Evolutionary conservation across 2,797 vertebrate species (phyloP), one percentile per base, ranked within the genome.

Genomic region (Sus cebifrons): DNA sequence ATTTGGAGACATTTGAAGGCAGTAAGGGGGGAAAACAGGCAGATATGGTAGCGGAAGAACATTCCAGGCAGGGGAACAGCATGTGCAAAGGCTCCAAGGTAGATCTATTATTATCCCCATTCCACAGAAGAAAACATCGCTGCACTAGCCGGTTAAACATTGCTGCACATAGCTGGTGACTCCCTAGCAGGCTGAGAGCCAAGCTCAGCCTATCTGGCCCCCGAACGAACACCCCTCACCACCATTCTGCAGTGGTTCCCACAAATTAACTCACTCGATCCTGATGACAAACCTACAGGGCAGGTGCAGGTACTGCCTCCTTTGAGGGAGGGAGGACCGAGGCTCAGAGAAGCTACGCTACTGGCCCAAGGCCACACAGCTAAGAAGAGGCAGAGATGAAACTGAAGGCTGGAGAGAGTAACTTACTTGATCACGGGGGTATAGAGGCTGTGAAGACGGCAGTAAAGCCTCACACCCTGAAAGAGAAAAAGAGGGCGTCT

Each of bases 371-470:
- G 78, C 36, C 70, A 52, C n/a, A 29, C n/a, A 73, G 73, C 49
- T 27, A 7, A 58, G 64, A 75, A 54, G 40, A 90, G 17, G 18
- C 36, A 32, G 68, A 32, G 6, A 15, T 29, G 56, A 29, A n/a
- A 16, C 2, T 14, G 23, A 18, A 6, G 58, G 5, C 4, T 27
- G 12, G 21, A 58, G 58, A 81, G 29, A 56, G 27, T 32, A 79
- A 99, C 99, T 99, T 98, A 99, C 99, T 99, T 99, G 98, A 99
- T 99, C 95, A 99, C 99, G 7, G 99, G 99, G 68, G 98, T 99
- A 95, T 99, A 99, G 49, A 99, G 99, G 98, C 99, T 99, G 98
- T 99, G 99, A 9, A 99, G 99, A 71, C 99, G 99, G 98, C 99
- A 99, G 98, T 99, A 99, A 62, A 99, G 99, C 96, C 99, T 99